Base-by-base conservation (phyloP, 2,888 invertebrate species). In the Campoplex nolae region DNA sequence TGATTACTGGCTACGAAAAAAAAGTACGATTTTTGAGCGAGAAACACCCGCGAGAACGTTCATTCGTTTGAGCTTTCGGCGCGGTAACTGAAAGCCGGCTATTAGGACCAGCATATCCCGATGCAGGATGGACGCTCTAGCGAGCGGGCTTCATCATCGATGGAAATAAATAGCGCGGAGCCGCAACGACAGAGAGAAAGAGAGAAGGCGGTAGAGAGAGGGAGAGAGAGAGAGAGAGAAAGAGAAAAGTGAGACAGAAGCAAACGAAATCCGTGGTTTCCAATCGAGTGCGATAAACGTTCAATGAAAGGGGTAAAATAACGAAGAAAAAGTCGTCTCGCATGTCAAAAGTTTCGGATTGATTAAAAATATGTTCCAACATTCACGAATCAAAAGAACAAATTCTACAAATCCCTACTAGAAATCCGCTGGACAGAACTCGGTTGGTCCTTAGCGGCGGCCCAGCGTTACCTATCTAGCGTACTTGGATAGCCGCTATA, bases 131-230 rank as follows among this genome's bases (percentile, higher is more conserved):
- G 82, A 80, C 76, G 83, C 79, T 81, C 76, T 83, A 56, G 74
- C 80, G 81, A 77, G 62, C 65, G 74, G 80, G 65, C 87, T 84
- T 75, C 84, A 87, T 87, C 87, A 87, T 87, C 87, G 84, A 87
- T 87, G 75, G 87, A 82, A 87, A 87, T 87, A 87, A 84, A 84
- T 82, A 78, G 84, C 80, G 78, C 58, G 54, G 83, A 74, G 80
- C 51, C 68, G 51, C 3, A 45, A 58, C 16, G 28, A 58, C 23
- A 42, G 75, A 75, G 75, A 32, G 38, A 18, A 45, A 58, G 35
- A 9, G 73, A 54, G 54, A 54, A 38, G 48, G 73, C 67, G 70
- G 28, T 18, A 56, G 56, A 77, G 35, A 38, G 51, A 23, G 68
- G 32, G 51, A 23, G 18, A 70, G 56, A 38, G 38, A 38, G 38